Percentiles rank a stretch among this genome's conserved stretches.
phyloP scores from a whole-genome alignment of 2,797 vertebrate genomes.

The Neosalanx taihuensis region DNA sequence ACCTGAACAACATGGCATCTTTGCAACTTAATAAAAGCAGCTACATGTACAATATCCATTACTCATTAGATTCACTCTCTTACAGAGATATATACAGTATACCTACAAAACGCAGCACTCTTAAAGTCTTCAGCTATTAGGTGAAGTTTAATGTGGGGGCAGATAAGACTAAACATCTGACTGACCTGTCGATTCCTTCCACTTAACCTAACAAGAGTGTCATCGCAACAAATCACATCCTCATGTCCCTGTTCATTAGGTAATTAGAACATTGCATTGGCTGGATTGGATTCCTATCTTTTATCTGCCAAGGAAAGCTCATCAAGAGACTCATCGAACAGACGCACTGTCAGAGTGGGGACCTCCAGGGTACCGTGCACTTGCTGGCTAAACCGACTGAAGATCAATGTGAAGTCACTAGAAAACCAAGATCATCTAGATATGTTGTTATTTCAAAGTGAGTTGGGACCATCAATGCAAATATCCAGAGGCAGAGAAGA shows the following conservation, averaged over 20 bases:
- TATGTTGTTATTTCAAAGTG: constrained; percentile 38
- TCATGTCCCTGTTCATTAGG: constrained; percentile 75
- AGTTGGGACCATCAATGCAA: constrained; percentile 50
- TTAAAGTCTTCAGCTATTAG: constrained; percentile 2
- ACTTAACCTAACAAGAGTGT: constrained; percentile 81
- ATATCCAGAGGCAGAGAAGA: constrained; percentile 16
- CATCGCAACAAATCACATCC: constrained; percentile 77
- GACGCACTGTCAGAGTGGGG: constrained; percentile 43
- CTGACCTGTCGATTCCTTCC: constrained; percentile 71
- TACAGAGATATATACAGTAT: background rate
- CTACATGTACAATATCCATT: background rate
- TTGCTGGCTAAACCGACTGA: constrained; percentile 3
- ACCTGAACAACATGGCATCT: background rate
- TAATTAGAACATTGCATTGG: constrained; percentile 76
- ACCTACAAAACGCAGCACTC: constrained; percentile 14
- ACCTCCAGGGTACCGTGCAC: constrained; percentile 27
- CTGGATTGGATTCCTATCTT: constrained; percentile 67
- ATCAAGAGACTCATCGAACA: constrained; percentile 55
- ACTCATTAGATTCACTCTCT: background rate
- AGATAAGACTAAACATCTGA: constrained; percentile 55
- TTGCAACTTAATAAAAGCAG: background rate
- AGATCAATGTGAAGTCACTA: constrained; percentile 42
- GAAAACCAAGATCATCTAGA: constrained; percentile 24
- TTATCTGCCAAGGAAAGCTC: constrained; percentile 59
- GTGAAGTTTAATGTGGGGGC: constrained; percentile 21